Conservation (phyloP, 2,888 invertebrate genomes). For the Ochropleura leucogaster region DNA sequence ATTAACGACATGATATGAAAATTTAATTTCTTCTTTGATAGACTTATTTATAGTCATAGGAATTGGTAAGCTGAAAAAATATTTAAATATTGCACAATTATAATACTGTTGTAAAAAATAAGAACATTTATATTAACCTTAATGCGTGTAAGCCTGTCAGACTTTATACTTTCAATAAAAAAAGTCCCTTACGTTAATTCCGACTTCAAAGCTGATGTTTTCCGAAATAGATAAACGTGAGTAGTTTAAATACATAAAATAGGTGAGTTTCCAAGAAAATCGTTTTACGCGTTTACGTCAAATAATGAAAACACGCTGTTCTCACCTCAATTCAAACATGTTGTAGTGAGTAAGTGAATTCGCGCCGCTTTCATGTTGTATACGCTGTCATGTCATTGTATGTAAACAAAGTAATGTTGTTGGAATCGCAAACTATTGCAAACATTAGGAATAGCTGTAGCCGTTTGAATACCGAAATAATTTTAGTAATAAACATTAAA, state of each 20-base stretch:
- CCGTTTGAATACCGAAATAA: conserved; percentile 72
- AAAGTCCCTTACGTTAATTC: conserved; percentile 28
- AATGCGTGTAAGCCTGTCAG: conserved; percentile 9
- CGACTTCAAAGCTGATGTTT: conserved; percentile 42
- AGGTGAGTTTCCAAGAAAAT: conserved; percentile 44
- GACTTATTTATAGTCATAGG: conserved; percentile 44
- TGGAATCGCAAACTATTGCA: conserved; percentile 56
- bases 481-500: conserved; percentile 71
- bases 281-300: conserved; percentile 36
- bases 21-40: conserved; percentile 47
- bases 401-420: conserved; percentile 60
- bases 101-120: conserved; percentile 30
- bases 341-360: conserved; percentile 39
- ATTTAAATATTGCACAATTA: conserved; percentile 25
- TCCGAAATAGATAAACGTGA: conserved; percentile 34
- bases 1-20: conserved; percentile 53
- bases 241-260: conserved; percentile 21
- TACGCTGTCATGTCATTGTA: conserved; percentile 46
- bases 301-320: conserved; percentile 47
- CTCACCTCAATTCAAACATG: conserved; percentile 53
- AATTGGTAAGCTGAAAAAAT: conserved; percentile 16
- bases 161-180: conserved; percentile 30
- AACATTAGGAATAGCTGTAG: conserved; percentile 66
- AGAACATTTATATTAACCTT: conserved; percentile 31
- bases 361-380: conserved; percentile 51